phyloP scores from a whole-genome alignment of 2,113 vertebrate species.

The Cyprinodon tularosa region DNA sequence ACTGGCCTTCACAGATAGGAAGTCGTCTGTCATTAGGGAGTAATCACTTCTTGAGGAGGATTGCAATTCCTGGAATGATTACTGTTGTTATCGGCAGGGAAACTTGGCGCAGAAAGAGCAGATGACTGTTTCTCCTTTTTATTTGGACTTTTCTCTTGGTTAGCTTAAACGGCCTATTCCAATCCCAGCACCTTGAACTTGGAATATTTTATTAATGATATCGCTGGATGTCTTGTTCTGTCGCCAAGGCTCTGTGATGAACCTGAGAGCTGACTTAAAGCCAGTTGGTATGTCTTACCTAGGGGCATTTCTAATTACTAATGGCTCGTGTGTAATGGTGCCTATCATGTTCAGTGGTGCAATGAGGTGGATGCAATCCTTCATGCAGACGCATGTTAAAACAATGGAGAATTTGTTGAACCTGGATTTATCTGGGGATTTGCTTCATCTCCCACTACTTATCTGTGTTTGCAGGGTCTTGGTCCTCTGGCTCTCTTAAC shows the following conservation, averaged over 20 bases:
- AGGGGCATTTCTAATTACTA: slow-evolving; percentile 62
- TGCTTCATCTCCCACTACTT: slow-evolving; percentile 41
- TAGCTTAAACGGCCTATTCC: slow-evolving; percentile 23
- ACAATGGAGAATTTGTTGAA: slow-evolving; percentile 19
- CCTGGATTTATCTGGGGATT: slow-evolving; percentile 1
- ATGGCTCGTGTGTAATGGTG: slow-evolving; percentile 66
- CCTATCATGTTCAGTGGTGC: slow-evolving; percentile 60
- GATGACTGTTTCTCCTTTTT: slow-evolving; percentile 8
- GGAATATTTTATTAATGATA: background rate
- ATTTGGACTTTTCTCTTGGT: slow-evolving; percentile 8
- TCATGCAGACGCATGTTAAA: slow-evolving; percentile 42
- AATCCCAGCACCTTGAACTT: background rate
- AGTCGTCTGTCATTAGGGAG: slow-evolving; percentile 71
- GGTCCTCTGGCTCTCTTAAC: slow-evolving; percentile 7
- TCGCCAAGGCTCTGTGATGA: slow-evolving; percentile 6
- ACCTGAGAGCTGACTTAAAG: slow-evolving; percentile 49
- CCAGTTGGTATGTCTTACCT: slow-evolving; percentile 59
- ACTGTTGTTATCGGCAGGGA: slow-evolving; percentile 69
- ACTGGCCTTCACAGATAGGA: slow-evolving; percentile 69
- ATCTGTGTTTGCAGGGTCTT: slow-evolving; percentile 44
- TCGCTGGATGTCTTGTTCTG: background rate
- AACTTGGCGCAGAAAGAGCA: slow-evolving; percentile 45
- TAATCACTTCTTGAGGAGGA: slow-evolving; percentile 71
- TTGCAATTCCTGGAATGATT: slow-evolving; percentile 72
- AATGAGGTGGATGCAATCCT: slow-evolving; percentile 52